Evolutionary conservation across 2,888 invertebrate genomes (phyloP).

Genomic region (Tenthredo notha): DNA sequence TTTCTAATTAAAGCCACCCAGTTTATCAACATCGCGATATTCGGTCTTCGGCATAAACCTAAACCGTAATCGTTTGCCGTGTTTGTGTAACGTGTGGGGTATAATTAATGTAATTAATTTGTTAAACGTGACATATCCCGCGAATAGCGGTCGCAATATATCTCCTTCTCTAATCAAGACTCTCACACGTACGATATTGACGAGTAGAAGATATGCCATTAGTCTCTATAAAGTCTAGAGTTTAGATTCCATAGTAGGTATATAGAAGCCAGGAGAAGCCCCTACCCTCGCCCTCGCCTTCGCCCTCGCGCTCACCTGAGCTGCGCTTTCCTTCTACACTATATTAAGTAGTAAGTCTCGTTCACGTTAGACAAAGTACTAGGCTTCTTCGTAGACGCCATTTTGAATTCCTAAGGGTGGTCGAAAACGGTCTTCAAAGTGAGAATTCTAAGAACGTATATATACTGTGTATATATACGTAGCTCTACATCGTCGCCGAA

Average conservation of each 20-base stretch:
- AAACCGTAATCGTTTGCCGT: neutral
- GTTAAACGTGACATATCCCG: neutral
- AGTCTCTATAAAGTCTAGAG: neutral
- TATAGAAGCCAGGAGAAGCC: neutral
- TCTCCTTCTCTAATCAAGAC: constrained; percentile 24
- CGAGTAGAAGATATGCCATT: neutral
- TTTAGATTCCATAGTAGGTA: neutral
- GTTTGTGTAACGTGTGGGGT: neutral
- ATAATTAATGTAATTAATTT: neutral
- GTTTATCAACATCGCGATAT: neutral
- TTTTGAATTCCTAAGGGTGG: neutral
- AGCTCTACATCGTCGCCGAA: neutral
- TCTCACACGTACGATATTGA: neutral
- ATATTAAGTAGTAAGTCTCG: constrained; percentile 5
- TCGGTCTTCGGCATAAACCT: neutral
- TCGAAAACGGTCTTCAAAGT: constrained; percentile 8
- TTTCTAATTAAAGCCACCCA: neutral
- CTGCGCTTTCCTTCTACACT: neutral
- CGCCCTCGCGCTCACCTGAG: neutral
- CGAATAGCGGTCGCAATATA: neutral
- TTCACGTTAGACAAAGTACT: neutral
- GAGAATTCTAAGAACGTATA: neutral
- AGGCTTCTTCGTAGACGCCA: neutral
- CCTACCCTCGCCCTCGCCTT: too few species aligned
- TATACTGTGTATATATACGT: neutral